These are phyloP conservation scores for Epicauta chinensis DNA, from an alignment of 1,140 invertebrate species.

Conservation along the genomic window DNA sequence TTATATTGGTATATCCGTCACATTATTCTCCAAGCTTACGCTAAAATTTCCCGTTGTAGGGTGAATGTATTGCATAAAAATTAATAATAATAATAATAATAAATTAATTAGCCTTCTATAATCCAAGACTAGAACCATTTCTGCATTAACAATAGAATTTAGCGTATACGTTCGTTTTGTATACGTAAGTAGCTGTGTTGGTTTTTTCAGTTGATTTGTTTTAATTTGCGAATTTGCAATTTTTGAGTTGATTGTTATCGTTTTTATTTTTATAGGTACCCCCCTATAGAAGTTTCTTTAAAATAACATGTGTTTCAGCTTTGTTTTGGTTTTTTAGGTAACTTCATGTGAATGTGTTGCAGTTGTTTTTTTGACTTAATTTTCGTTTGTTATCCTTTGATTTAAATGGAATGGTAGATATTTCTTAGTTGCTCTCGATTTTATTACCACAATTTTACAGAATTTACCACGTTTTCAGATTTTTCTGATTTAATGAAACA, in stretches of 20 bases:
- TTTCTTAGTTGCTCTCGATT: constrained; percentile 9
- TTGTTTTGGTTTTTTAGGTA: constrained; percentile 18
- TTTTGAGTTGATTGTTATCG: constrained; percentile 13
- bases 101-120: constrained; percentile 23
- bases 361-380: constrained; percentile 3
- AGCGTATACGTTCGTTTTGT: constrained; percentile 28
- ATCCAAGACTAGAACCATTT: constrained; percentile 15
- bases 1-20: constrained; percentile 11
- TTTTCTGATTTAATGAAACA: constrained; percentile 2
- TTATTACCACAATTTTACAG: constrained; percentile 1
- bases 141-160: constrained; percentile 28
- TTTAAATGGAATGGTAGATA: constrained; percentile 8
- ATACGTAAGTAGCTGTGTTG: constrained; percentile 27
- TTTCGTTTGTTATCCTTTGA: too few relatives aligned
- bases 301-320: constrained; percentile 22
- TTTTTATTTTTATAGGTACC: constrained; percentile 9
- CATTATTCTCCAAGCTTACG: constrained; percentile 15
- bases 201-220: background rate
- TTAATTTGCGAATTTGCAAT: constrained; percentile 36
- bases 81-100: background rate
- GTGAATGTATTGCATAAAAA: too few relatives aligned
- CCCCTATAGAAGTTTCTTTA: too few relatives aligned
- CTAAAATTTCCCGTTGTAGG: constrained; percentile 12
- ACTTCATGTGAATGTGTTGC: constrained; percentile 16
- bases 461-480: constrained; percentile 1